A percentile compares a stretch with the other conserved stretches of the same genome.
phyloP scores from a whole-genome alignment of 2,888 invertebrate species.

The Ectobius pallidus region DNA sequence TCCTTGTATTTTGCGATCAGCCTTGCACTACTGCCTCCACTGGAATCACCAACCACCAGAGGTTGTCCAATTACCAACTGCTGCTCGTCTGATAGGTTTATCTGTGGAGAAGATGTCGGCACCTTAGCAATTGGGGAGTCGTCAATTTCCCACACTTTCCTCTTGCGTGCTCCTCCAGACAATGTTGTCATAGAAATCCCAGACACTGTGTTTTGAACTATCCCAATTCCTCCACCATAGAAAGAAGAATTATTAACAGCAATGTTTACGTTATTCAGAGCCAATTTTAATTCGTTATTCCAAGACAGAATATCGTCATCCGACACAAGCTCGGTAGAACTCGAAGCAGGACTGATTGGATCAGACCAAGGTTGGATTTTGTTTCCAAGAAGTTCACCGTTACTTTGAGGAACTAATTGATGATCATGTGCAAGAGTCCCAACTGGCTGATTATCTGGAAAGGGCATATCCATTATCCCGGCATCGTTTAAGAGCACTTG shows the following conservation, averaged over 20 bases:
- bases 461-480: slow-evolving; percentile 42
- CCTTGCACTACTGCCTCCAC: not conserved
- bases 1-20: slow-evolving; percentile 11
- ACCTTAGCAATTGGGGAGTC: slow-evolving; percentile 23
- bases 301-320: slow-evolving; percentile 24
- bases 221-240: not conserved
- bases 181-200: not conserved
- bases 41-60: not conserved
- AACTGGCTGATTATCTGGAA: not conserved
- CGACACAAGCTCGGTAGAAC: not conserved
- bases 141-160: slow-evolving; percentile 35
- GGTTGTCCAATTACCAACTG: slow-evolving; percentile 18
- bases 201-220: slow-evolving; percentile 5
- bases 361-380: slow-evolving; percentile 16
- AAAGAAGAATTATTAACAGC: not conserved
- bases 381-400: not conserved
- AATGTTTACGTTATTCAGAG: slow-evolving; percentile 9
- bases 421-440: not conserved
- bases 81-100: not conserved
- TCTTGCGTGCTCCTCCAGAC: slow-evolving; percentile 28
- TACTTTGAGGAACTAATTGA: not conserved
- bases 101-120: not conserved
- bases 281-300: slow-evolving; percentile 29
- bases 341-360: slow-evolving; percentile 21
- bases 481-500: slow-evolving; percentile 42